Percentiles rank a stretch among this genome's conserved stretches.
Evolutionary conservation across 53 echinoderm and acorn worm genomes (phyloP).

Genomic region (Henricia sp.): DNA sequence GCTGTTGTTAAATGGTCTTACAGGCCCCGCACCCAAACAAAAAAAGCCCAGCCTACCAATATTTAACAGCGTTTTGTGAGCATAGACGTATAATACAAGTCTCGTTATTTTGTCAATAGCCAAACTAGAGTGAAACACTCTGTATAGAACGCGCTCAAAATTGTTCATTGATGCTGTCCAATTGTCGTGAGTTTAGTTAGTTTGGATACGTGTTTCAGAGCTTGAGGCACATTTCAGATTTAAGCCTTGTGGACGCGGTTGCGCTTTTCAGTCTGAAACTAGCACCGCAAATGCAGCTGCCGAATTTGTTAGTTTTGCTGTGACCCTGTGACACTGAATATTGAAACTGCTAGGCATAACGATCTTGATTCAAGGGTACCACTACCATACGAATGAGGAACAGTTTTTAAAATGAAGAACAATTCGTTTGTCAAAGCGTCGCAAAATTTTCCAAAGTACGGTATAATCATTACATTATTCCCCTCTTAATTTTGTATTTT

Average conservation of each 20-base stretch:
- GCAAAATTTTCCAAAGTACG: too few species aligned
- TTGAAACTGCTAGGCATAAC: neutral
- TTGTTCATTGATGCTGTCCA: slow-evolving; percentile 4
- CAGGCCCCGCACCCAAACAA: neutral
- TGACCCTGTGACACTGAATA: neutral
- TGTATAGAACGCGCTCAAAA: neutral
- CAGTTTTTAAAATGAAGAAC: too few species aligned
- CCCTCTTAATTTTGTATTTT: too few species aligned
- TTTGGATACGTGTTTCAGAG: slow-evolving; percentile 19
- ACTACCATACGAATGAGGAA: too few species aligned
- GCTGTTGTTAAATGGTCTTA: slow-evolving; percentile 54
- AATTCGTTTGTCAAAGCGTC: too few species aligned
- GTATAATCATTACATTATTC: too few species aligned
- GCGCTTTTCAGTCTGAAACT: neutral
- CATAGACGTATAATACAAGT: too few species aligned
- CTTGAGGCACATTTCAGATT: slow-evolving; percentile 44
- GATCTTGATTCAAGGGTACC: neutral
- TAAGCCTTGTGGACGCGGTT: neutral
- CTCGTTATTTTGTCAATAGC: neutral
- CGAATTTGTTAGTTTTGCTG: slow-evolving; percentile 17
- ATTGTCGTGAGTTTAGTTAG: neutral
- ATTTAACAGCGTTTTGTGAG: slow-evolving; percentile 44
- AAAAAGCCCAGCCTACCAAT: slow-evolving; percentile 13
- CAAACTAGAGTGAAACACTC: neutral
- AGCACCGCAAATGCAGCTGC: neutral